Percentiles rank a stretch among this genome's conserved stretches.
These are phyloP conservation scores for Oxytorus armatus DNA, from an alignment of 2,888 invertebrate genomes.

Conservation along the genomic window DNA sequence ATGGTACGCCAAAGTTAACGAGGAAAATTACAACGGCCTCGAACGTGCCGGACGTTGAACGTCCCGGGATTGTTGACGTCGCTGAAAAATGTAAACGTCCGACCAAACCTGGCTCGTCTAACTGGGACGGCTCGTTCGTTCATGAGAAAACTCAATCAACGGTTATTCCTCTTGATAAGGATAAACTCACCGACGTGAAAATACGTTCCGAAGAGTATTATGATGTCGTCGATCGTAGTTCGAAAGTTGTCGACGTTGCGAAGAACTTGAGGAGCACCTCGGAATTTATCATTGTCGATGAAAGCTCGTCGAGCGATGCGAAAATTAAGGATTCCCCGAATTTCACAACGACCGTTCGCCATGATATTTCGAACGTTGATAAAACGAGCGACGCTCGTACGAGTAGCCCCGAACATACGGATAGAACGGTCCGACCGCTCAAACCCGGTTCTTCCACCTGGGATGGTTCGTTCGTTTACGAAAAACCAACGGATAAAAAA, in stretches of 20 bases:
- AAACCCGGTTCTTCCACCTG: no score
- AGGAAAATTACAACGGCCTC: constrained; percentile 32
- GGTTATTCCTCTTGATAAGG: constrained; percentile 57
- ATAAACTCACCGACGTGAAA: constrained; percentile 58
- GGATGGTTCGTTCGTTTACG: no score
- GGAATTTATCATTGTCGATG: constrained; percentile 55
- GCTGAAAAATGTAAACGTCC: constrained; percentile 63
- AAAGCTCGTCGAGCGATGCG: constrained; percentile 45
- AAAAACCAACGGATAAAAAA: no score
- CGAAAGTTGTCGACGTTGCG: constrained; percentile 30
- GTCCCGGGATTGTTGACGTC: constrained; percentile 59
- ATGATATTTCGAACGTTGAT: constrained; percentile 54
- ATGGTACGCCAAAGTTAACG: constrained; percentile 74
- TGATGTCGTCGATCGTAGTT: constrained; percentile 25
- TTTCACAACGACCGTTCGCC: constrained; percentile 43
- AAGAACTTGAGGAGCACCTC: constrained; percentile 40
- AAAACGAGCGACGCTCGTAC: no score
- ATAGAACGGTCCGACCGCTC: no score
- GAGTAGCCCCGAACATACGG: no score
- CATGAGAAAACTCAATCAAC: constrained; percentile 68
- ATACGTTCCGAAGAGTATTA: constrained; percentile 59
- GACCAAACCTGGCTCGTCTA: constrained; percentile 70
- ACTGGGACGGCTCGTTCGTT: constrained; percentile 76
- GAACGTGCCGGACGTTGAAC: constrained; percentile 25
- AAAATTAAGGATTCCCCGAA: constrained; percentile 62